A percentile compares a stretch with the other conserved stretches of the same genome.
These are phyloP conservation scores for Anas platyrhynchos DNA, from an alignment of 2,113 vertebrate genomes.

Conservation along the genomic window DNA sequence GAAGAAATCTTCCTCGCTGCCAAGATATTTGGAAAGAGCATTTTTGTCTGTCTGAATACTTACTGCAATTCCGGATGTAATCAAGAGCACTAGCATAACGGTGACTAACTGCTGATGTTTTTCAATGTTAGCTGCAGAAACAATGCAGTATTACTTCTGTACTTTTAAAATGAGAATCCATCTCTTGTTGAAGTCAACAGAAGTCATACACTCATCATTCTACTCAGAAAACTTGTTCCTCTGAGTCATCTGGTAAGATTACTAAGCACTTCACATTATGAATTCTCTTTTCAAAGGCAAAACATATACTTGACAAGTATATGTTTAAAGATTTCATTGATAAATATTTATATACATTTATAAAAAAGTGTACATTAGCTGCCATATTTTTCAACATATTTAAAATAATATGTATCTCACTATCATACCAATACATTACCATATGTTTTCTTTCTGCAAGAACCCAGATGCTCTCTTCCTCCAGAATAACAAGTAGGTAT, in stretches of 20 bases:
- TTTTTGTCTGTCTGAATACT: background rate
- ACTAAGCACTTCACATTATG: background rate
- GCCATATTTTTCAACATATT: slow-evolving; percentile 60
- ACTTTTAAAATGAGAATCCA: background rate
- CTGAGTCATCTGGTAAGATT: slow-evolving; percentile 22
- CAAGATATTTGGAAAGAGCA: background rate
- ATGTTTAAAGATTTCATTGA: slow-evolving; percentile 15
- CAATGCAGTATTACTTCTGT: background rate
- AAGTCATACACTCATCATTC: background rate
- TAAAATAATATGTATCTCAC: slow-evolving; percentile 14
- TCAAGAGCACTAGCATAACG: background rate
- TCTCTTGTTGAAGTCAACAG: background rate
- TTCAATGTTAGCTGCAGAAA: background rate
- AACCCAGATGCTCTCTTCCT: slow-evolving; percentile 37
- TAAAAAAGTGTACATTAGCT: slow-evolving; percentile 6
- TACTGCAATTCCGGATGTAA: background rate
- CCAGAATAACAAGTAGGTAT: slow-evolving; percentile 3
- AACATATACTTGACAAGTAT: background rate
- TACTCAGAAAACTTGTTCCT: background rate
- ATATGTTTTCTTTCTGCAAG: slow-evolving; percentile 48
- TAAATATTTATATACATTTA: slow-evolving; percentile 55
- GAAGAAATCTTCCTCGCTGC: background rate
- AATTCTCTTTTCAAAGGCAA: background rate
- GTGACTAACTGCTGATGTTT: slow-evolving; percentile 6
- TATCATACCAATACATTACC: background rate